Evolutionary conservation across 2,888 invertebrate genomes (phyloP).

Genomic region (Candidula unifasciata): DNA sequence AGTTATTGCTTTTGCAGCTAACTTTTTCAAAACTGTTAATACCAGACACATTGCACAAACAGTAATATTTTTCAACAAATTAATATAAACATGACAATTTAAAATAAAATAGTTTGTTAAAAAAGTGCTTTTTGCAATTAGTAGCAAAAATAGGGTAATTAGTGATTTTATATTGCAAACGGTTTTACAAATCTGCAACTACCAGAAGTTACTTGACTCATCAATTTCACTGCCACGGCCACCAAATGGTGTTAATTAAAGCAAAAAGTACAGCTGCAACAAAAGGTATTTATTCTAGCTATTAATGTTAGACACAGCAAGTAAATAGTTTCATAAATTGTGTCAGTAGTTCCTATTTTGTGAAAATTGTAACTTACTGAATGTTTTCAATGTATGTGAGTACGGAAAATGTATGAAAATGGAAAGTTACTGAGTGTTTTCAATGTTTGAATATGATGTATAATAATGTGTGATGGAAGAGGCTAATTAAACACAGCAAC

Average conservation of each 20-base stretch:
- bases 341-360: background rate
- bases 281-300: background rate
- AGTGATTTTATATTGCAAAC: constrained; percentile 16
- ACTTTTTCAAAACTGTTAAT: background rate
- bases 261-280: constrained; percentile 17
- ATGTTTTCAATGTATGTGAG: constrained; percentile 1
- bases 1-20: background rate
- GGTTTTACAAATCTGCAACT: constrained; percentile 10
- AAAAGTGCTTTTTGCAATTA: background rate
- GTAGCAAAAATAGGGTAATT: background rate
- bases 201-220: background rate
- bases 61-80: background rate
- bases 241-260: constrained; percentile 20
- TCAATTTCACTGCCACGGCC: constrained; percentile 15
- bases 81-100: background rate
- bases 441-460: background rate
- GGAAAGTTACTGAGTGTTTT: constrained; percentile 6
- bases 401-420: too few species aligned
- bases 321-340: background rate
- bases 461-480: too few species aligned
- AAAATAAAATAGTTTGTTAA: background rate
- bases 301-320: constrained; percentile 30
- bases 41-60: background rate
- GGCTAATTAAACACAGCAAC: too few species aligned
- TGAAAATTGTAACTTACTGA: background rate